Base-by-base conservation (phyloP, 2,113 vertebrate species). In the Athene cunicularia region DNA sequence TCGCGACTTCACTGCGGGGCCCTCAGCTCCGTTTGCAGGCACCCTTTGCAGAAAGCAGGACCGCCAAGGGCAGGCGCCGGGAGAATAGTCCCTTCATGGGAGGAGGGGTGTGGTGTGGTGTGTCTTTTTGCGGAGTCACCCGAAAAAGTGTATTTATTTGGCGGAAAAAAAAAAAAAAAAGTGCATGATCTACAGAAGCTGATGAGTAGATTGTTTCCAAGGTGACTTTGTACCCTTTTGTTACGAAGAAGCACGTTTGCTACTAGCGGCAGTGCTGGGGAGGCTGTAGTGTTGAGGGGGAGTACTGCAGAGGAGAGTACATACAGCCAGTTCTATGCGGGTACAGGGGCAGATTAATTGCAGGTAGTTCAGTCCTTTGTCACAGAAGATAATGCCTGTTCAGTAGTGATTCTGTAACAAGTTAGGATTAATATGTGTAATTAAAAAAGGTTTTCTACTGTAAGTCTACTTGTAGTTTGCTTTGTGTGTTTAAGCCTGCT, bases 211-310 rank as follows among this genome's bases (percentile, higher is more conserved):
- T 26, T 21, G 35, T 82, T 88, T 39, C 15, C 37, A 5, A n/a
- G 41, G 12, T 30, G 21, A 11, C 6, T 62, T 35, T 70, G 3
- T 32, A 3, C 28, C 6, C n/a, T 45, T 39, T 12, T 24, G 43
- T 37, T 41, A 12, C 8, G 53, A 49, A 8, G 35, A 39, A 23
- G 18, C 10, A 37, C 16, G 0, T 16, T 66, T 13, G 5, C 21
- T 72, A 0, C 12, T 21, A 1, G 21, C 10, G 6, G 50, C 23
- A 3, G 32, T 11, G 0, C 0, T 7, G 37, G 8, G 19, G 14
- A 16, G 32, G 35, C 58, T 6, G 35, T 20, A 0, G 12, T 26
- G 8, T 2, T 4, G 39, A 19, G 49, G 21, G 35, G 28, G 17
- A 1, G 14, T 19, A 2, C 12, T 13, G 62, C 80, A 13, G 33